Percentiles rank a stretch among this genome's conserved stretches.
Conservation (phyloP, 2,888 invertebrate genomes). For the Rhaphigaster nebulosa region DNA sequence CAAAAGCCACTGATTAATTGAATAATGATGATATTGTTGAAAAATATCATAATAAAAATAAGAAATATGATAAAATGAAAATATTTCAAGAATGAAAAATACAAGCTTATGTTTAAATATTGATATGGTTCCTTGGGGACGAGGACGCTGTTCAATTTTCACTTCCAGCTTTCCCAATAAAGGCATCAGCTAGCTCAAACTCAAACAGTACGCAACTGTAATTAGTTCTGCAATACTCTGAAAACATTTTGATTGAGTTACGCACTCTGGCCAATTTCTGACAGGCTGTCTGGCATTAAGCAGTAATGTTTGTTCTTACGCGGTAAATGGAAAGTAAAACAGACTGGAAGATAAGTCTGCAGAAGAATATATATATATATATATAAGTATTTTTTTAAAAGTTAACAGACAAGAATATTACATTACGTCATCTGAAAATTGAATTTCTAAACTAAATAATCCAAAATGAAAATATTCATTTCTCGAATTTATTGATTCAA, state of each 20-base stretch:
- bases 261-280: not conserved
- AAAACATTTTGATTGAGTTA: constrained; percentile 24
- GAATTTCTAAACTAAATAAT: too few relatives aligned
- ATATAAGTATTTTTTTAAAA: too few relatives aligned
- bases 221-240: not conserved
- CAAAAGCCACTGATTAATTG: too few relatives aligned
- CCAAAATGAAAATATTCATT: too few relatives aligned
- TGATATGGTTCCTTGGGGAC: not conserved
- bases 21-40: too few relatives aligned
- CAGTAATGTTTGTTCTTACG: not conserved
- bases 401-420: too few relatives aligned
- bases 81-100: not conserved
- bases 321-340: not conserved
- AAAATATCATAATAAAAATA: too few relatives aligned
- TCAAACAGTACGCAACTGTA: not conserved
- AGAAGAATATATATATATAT: too few relatives aligned
- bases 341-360: not conserved
- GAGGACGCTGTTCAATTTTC: not conserved
- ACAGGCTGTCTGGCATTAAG: not conserved
- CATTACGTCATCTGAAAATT: too few relatives aligned
- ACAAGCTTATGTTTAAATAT: not conserved
- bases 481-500: too few relatives aligned
- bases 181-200: not conserved
- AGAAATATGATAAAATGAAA: too few relatives aligned
- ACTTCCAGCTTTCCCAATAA: not conserved